These are phyloP conservation scores for Zophobas morio DNA, from an alignment of 1,140 invertebrate genomes.

Conservation along the genomic window DNA sequence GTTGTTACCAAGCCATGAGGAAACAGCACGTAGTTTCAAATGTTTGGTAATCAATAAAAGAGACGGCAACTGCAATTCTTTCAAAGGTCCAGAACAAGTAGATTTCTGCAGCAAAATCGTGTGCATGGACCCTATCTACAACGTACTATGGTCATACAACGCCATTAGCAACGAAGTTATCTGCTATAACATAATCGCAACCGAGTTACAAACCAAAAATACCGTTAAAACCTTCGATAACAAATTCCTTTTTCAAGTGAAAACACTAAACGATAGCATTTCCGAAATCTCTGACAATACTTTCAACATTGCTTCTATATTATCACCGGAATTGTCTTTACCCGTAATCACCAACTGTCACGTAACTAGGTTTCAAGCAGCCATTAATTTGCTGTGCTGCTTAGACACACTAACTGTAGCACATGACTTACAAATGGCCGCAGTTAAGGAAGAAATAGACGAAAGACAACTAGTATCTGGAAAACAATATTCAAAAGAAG, in stretches of 20 bases:
- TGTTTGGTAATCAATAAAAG: conserved; percentile 88
- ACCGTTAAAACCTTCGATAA: conserved; percentile 31
- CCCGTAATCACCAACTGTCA: conserved; percentile 80
- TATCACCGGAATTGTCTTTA: conserved; percentile 86
- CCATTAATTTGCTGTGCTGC: conserved; percentile 90
- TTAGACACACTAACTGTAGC: conserved; percentile 90
- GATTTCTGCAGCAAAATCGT: conserved; percentile 82
- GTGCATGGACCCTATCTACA: conserved; percentile 91
- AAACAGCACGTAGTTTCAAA: conserved; percentile 79
- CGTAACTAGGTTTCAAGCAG: conserved; percentile 87
- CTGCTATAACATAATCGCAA: conserved; percentile 87
- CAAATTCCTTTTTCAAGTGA: conserved; percentile 53
- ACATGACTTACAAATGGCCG: conserved; percentile 77
- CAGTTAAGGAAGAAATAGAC: conserved; percentile 70
- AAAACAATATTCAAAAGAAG: conserved; percentile 79
- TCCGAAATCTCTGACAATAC: conserved; percentile 34
- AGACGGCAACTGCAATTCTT: conserved; percentile 88
- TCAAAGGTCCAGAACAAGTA: conserved; percentile 83
- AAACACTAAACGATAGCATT: conserved; percentile 46
- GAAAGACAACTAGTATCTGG: conserved; percentile 69
- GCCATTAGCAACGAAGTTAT: conserved; percentile 79
- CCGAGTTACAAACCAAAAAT: conserved; percentile 70
- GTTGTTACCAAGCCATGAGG: conserved; percentile 78
- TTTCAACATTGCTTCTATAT: conserved; percentile 70
- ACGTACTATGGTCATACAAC: conserved; percentile 89